Evolutionary conservation across 2,888 invertebrate species (phyloP).

Genomic region (Tiliacea aurago): DNA sequence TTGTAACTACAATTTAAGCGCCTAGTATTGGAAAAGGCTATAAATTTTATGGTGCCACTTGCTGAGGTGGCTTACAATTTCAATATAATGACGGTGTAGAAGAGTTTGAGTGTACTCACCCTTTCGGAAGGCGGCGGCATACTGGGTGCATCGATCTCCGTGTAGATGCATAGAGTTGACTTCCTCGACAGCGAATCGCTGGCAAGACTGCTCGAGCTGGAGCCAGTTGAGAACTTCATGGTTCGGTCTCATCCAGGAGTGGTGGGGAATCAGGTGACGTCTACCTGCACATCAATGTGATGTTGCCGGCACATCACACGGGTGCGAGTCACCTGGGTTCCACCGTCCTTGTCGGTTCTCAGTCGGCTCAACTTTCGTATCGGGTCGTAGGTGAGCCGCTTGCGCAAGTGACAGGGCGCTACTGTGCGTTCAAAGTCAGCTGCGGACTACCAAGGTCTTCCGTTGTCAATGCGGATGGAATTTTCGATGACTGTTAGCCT

Average conservation of each 20-base stretch:
- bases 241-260: conserved; percentile 74
- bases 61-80: conserved; percentile 12
- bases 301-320: conserved; percentile 88
- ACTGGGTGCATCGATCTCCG: conserved; percentile 88
- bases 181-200: conserved; percentile 92
- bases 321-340: conserved; percentile 71
- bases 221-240: conserved; percentile 92
- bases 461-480: conserved; percentile 70
- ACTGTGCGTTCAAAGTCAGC: conserved; percentile 72
- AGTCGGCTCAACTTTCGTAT: conserved; percentile 63
- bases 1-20: conserved; percentile 60
- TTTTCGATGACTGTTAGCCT: conserved; percentile 81
- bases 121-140: conserved; percentile 87
- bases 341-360: conserved; percentile 57
- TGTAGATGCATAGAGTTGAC: conserved; percentile 92
- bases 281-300: conserved; percentile 83
- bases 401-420: conserved; percentile 73
- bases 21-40: conserved; percentile 50
- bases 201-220: conserved; percentile 92
- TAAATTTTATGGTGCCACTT: conserved; percentile 56
- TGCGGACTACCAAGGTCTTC: conserved; percentile 71
- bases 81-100: conserved; percentile 17
- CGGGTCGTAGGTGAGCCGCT: conserved; percentile 68
- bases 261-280: conserved; percentile 82
- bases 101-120: conserved; percentile 79